Conservation (phyloP, 2,113 vertebrate species). For the Etheostoma spectabile region DNA sequence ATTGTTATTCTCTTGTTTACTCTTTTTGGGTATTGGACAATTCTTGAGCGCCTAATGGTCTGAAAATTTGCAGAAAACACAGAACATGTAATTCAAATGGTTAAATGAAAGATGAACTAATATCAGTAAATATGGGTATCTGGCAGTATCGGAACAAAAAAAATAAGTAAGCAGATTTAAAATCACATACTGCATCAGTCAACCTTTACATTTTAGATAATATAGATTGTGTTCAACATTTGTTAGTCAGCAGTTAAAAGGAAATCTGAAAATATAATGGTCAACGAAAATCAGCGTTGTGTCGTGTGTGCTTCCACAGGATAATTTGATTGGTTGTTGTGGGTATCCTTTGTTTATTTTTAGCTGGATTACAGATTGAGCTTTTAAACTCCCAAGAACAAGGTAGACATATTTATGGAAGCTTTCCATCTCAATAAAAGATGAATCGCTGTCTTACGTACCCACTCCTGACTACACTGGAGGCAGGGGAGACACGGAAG, state of each 20-base stretch:
- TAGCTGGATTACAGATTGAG: constrained; percentile 44
- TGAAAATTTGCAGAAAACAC: not conserved
- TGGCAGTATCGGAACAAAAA: not conserved
- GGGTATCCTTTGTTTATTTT: constrained; percentile 50
- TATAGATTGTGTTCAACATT: not conserved
- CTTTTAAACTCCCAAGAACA: constrained; percentile 58
- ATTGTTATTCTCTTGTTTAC: not conserved
- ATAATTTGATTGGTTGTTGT: not conserved
- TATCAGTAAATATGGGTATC: not conserved
- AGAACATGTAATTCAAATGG: not conserved
- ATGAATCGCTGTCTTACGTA: constrained; percentile 73
- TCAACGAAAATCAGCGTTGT: not conserved
- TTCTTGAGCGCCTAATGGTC: not conserved
- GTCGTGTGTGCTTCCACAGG: not conserved
- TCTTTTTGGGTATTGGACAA: not conserved
- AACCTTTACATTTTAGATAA: not conserved
- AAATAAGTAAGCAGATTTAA: not conserved
- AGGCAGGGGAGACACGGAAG: constrained; percentile 33
- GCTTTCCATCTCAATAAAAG: constrained; percentile 70
- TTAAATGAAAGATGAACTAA: not conserved
- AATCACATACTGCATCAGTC: not conserved
- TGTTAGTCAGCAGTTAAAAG: not conserved
- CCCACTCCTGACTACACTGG: constrained; percentile 62
- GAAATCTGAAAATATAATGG: not conserved
- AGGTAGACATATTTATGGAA: constrained; percentile 70